phyloP scores from a whole-genome alignment of 2,797 vertebrate genomes.

The Gymnoscopelus microlampas region DNA sequence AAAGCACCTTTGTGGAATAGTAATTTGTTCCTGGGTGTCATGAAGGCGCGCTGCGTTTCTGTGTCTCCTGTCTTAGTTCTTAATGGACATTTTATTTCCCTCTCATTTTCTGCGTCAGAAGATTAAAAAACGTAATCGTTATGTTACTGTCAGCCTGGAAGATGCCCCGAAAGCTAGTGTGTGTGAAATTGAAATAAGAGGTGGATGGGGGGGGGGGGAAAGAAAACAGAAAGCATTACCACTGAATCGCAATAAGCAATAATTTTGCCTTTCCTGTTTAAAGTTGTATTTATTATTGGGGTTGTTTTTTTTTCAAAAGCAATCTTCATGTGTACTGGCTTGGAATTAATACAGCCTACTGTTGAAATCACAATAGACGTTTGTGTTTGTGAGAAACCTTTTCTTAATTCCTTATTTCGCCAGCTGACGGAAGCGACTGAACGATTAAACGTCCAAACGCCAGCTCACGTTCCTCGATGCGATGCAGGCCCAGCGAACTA shows the following conservation, averaged over 20 bases:
- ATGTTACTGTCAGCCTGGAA: slow-evolving; percentile 55
- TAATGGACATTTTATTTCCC: slow-evolving; percentile 63
- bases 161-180: slow-evolving; percentile 55
- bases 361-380: slow-evolving; percentile 48
- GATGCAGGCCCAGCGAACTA: slow-evolving; percentile 43
- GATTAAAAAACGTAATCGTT: slow-evolving; percentile 64
- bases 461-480: slow-evolving; percentile 44
- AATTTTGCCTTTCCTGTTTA: slow-evolving; percentile 33
- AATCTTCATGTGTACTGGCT: slow-evolving; percentile 64
- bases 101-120: slow-evolving; percentile 65
- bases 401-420: slow-evolving; percentile 61
- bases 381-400: slow-evolving; percentile 43
- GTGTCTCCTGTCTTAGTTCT: slow-evolving; percentile 37
- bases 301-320: slow-evolving; percentile 38
- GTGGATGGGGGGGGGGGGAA: background rate
- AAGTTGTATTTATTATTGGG: slow-evolving; percentile 7
- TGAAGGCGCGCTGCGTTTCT: background rate
- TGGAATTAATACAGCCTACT: slow-evolving; percentile 62
- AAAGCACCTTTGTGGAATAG: background rate
- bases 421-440: slow-evolving; percentile 40
- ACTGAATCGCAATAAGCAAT: slow-evolving; percentile 51
- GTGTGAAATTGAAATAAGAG: slow-evolving; percentile 51
- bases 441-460: slow-evolving; percentile 61
- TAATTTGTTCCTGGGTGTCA: background rate
- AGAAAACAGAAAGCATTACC: slow-evolving; percentile 2